These are phyloP conservation scores for Diorhabda carinulata DNA, from an alignment of 1,140 invertebrate species.

Conservation along the genomic window DNA sequence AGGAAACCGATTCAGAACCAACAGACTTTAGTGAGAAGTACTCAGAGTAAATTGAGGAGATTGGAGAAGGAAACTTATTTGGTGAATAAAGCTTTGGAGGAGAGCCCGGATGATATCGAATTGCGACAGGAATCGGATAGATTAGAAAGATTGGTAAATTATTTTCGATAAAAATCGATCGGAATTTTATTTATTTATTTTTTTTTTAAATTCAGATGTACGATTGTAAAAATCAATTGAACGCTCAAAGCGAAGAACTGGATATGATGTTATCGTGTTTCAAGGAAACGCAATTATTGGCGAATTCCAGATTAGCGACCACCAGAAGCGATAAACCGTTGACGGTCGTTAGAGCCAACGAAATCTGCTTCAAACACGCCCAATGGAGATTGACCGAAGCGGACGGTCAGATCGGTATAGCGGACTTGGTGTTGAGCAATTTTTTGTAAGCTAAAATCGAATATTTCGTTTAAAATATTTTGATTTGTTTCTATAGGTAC, in stretches of 20 bases:
- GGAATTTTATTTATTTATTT: not conserved
- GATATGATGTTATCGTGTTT: conserved; percentile 88
- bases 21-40: conserved; percentile 79
- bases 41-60: conserved; percentile 74
- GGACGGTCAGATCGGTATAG: conserved; percentile 95
- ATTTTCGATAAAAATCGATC: not conserved
- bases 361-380: conserved; percentile 99
- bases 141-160: conserved; percentile 61
- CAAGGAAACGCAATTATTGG: conserved; percentile 75
- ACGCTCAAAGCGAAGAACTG: conserved; percentile 83
- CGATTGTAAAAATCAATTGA: conserved; percentile 86
- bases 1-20: conserved; percentile 86
- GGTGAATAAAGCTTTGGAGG: conserved; percentile 74
- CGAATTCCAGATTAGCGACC: conserved; percentile 56
- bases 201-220: conserved; percentile 58
- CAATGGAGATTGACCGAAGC: conserved; percentile 96
- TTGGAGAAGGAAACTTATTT: conserved; percentile 90
- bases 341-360: conserved; percentile 81
- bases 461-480: not conserved
- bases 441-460: conserved; percentile 68
- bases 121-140: conserved; percentile 63
- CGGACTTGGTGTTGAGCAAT: conserved; percentile 92
- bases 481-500: conserved; percentile 57
- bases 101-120: conserved; percentile 64
- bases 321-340: conserved; percentile 60